Conservation (phyloP, 1,140 invertebrate genomes). For the Zaprionus nigranus region DNA sequence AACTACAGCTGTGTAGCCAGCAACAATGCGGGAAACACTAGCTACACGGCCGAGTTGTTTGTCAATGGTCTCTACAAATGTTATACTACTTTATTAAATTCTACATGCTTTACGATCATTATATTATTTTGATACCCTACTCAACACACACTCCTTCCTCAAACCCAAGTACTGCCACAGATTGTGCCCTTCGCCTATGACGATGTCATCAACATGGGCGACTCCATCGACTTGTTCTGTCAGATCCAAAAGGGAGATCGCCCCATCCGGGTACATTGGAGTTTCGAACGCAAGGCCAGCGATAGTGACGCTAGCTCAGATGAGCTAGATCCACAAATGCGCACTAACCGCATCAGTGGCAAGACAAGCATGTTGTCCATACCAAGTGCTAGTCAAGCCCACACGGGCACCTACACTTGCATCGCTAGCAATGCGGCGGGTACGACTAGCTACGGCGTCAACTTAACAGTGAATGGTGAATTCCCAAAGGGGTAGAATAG, state of each 20-base stretch:
- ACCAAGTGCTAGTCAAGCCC: slow-evolving; percentile 85
- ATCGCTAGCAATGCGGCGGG: slow-evolving; percentile 91
- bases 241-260: slow-evolving; percentile 90
- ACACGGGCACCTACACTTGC: slow-evolving; percentile 90
- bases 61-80: slow-evolving; percentile 75
- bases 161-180: slow-evolving; percentile 87
- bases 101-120: not conserved
- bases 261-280: slow-evolving; percentile 91
- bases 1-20: slow-evolving; percentile 90
- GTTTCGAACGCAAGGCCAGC: slow-evolving; percentile 76
- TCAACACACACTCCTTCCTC: not conserved
- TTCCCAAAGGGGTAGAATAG: slow-evolving; percentile 80
- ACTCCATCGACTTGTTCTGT: slow-evolving; percentile 89
- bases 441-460: slow-evolving; percentile 88
- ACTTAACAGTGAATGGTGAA: slow-evolving; percentile 84
- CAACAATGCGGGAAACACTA: slow-evolving; percentile 90
- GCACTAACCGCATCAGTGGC: slow-evolving; percentile 87
- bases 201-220: slow-evolving; percentile 88
- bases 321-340: slow-evolving; percentile 79
- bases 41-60: slow-evolving; percentile 87
- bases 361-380: slow-evolving; percentile 88
- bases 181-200: slow-evolving; percentile 90
- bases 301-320: slow-evolving; percentile 73
- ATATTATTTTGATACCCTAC: slow-evolving; percentile 22
- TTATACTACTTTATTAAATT: slow-evolving; percentile 3